Evolutionary conservation across 2,113 vertebrate species (phyloP).

Genomic region (Salvelinus alpinus): DNA sequence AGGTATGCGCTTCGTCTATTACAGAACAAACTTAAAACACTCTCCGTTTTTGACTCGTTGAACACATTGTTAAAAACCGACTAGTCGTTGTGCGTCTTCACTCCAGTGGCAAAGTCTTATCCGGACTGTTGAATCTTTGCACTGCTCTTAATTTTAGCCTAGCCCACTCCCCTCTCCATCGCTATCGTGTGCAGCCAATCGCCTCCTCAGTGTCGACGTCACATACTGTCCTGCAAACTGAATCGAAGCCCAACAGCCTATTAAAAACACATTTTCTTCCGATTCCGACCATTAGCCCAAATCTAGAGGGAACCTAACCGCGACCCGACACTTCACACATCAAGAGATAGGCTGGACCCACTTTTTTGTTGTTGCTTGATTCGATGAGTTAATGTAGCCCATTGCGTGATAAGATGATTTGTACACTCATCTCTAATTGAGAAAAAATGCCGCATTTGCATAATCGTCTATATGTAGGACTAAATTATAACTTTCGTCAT

Average conservation of each 20-base stretch:
- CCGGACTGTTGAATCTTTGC: slow-evolving; percentile 47
- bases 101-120: slow-evolving; percentile 47
- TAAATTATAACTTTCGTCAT: too few relatives aligned
- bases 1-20: neutral
- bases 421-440: too few relatives aligned
- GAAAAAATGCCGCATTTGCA: too few relatives aligned
- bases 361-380: neutral
- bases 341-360: slow-evolving; percentile 6
- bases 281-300: slow-evolving; percentile 19
- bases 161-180: slow-evolving; percentile 27
- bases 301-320: slow-evolving; percentile 11
- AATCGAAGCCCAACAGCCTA: slow-evolving; percentile 52
- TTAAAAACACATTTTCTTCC: slow-evolving; percentile 44
- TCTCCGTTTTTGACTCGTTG: slow-evolving; percentile 14
- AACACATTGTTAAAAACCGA: slow-evolving; percentile 49
- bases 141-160: slow-evolving; percentile 62
- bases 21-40: neutral
- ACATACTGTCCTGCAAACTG: slow-evolving; percentile 49
- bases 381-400: neutral
- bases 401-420: neutral
- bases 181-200: slow-evolving; percentile 61
- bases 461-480: too few relatives aligned
- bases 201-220: slow-evolving; percentile 58
- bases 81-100: slow-evolving; percentile 39
- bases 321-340: slow-evolving; percentile 31